Evolutionary conservation across 2,888 invertebrate species (phyloP), one percentile per base, ranked within the genome.

Genomic region (Himalopsyche tibetana): DNA sequence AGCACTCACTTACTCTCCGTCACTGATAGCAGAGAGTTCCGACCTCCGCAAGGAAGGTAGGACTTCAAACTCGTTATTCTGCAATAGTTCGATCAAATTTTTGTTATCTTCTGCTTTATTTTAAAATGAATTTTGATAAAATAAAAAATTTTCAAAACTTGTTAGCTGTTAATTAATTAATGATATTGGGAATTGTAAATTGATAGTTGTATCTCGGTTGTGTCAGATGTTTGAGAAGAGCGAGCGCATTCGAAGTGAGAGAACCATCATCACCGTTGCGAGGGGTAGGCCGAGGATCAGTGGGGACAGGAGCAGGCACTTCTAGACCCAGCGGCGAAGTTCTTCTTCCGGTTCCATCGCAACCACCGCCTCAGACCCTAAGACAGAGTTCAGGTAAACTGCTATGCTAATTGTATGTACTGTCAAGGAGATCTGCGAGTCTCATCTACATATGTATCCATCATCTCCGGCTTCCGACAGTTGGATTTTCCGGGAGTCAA

Each of bases 221-320:
- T 28, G 89, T 89, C 56, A 90, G 92, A 69, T 90, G 91, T 11
- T 89, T 93, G 80, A 90, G 92, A 86, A 90, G 93, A 87, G 90
- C 92, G 4, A 92, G 92, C 83, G 93, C 93, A 5, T 91, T 93
- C 82, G 93, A 94, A 89, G 91, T 91, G n/a, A 82, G 88, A 15
- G 88, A 88, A 36, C 88, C 88, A 4, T 45, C 82, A 11, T 88
- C 88, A 15, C 88, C 88, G 0, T 17, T 80, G n/a, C 42, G 51
- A 51, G 42, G 45, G 42, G 15, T 15, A 15, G 74, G 74, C 36
- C 11, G 74, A 5, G 74, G 74, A 12, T 74, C 74, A 11, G 19
- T 28, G 19, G 63, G 63, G 28, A 28, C 63, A 63, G 74, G 5
- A 36, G 74, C 74, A 36, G 74, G 74, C 17, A 80, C 80, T 19